Conservation (phyloP, 2,113 vertebrate species). For the Atractosteus spatula region DNA sequence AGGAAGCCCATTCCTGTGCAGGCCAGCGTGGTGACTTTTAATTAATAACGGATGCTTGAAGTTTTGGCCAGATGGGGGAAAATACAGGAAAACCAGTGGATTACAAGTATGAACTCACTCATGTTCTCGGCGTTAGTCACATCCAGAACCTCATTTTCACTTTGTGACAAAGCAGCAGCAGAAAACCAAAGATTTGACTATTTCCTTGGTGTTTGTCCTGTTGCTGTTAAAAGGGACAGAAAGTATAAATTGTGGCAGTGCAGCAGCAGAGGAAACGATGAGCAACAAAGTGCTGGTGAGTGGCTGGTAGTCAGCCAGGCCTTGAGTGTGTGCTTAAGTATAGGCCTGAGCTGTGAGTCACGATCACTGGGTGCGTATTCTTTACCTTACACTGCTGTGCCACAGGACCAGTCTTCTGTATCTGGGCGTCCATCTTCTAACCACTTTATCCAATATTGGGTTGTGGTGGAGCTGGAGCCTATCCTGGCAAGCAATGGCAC, state of each 20-base stretch:
- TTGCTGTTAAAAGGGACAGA: no score
- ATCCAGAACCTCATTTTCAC: neutral
- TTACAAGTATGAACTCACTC: neutral
- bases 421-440: neutral
- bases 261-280: neutral
- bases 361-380: neutral
- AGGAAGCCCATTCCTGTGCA: conserved; percentile 25
- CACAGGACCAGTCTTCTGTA: neutral
- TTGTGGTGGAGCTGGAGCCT: no score
- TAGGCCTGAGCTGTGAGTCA: neutral
- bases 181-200: neutral
- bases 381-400: neutral
- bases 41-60: conserved; percentile 43
- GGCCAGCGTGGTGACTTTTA: conserved; percentile 24
- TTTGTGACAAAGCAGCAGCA: neutral
- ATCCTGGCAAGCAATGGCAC: no score
- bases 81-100: neutral
- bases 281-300: neutral
- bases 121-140: neutral
- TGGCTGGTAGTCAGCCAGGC: neutral
- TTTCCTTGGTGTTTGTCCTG: no score
- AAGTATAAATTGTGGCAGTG: no score
- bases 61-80: neutral
- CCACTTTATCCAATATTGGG: no score
- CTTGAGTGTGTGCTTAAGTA: neutral